phyloP scores from a whole-genome alignment of 1,140 invertebrate genomes.

The Papilio helenus region DNA sequence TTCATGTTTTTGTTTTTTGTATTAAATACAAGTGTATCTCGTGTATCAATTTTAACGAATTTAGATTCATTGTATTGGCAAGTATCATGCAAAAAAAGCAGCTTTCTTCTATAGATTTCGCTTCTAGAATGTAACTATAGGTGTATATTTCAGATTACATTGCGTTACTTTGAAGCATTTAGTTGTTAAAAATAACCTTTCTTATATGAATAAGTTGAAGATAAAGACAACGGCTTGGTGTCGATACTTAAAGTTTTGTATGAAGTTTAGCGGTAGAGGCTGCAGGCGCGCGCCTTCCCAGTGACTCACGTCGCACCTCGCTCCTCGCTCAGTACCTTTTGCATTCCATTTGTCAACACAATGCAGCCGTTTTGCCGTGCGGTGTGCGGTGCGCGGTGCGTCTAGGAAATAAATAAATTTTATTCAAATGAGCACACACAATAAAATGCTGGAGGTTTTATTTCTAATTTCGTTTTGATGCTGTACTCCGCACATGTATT shows the following conservation, averaged over 20 bases:
- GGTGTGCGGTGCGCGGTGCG: slow-evolving; percentile 32
- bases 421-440: background rate
- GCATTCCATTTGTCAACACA: slow-evolving; percentile 65
- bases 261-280: slow-evolving; percentile 51
- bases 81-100: background rate
- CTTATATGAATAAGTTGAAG: slow-evolving; percentile 3
- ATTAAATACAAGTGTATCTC: background rate
- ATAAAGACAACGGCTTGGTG: slow-evolving; percentile 30
- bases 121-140: background rate
- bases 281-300: slow-evolving; percentile 64
- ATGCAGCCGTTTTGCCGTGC: slow-evolving; percentile 43
- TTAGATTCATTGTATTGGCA: background rate
- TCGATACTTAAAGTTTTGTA: slow-evolving; percentile 48
- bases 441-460: background rate
- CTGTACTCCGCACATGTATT: background rate
- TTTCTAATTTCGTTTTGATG: background rate
- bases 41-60: background rate
- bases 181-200: background rate
- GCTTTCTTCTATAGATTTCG: background rate
- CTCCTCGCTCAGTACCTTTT: slow-evolving; percentile 57
- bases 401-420: slow-evolving; percentile 29
- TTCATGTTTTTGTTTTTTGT: slow-evolving; percentile 15
- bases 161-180: background rate
- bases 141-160: background rate
- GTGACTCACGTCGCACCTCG: slow-evolving; percentile 65